Percentiles rank a stretch among this genome's conserved stretches.
These are phyloP conservation scores for Polymixis lichenea DNA, from an alignment of 2,888 invertebrate species.

Conservation along the genomic window DNA sequence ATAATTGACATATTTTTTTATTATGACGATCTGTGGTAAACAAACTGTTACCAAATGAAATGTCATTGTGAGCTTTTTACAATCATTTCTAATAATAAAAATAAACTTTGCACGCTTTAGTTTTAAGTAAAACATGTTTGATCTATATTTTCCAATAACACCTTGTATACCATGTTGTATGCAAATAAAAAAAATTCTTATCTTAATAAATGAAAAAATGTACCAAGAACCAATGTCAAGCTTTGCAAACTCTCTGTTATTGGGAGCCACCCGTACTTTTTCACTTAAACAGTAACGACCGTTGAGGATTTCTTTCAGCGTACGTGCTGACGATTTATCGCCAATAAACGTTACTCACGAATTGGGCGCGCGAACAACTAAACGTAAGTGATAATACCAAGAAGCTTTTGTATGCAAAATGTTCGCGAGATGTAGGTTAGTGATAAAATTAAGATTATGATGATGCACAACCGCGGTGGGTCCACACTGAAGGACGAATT, in stretches of 20 bases:
- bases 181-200: too few species aligned
- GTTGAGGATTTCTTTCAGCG: slow-evolving; percentile 55
- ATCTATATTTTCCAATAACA: too few species aligned
- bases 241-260: neutral
- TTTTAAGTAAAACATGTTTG: too few species aligned
- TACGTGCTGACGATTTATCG: slow-evolving; percentile 52
- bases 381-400: slow-evolving; percentile 52
- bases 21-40: neutral
- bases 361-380: slow-evolving; percentile 37
- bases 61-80: neutral
- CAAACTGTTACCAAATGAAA: neutral
- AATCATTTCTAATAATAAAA: too few species aligned
- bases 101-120: too few species aligned
- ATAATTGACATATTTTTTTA: neutral
- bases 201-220: neutral
- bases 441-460: slow-evolving; percentile 49
- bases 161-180: too few species aligned
- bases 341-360: slow-evolving; percentile 50
- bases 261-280: slow-evolving; percentile 33
- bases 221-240: neutral
- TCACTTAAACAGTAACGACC: slow-evolving; percentile 47
- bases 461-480: slow-evolving; percentile 52
- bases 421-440: slow-evolving; percentile 43
- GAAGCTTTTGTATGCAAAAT: slow-evolving; percentile 52
- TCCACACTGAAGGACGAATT: slow-evolving; percentile 37